Conservation (phyloP, 1,140 invertebrate species). For the Pogonomyrmex californicus region DNA sequence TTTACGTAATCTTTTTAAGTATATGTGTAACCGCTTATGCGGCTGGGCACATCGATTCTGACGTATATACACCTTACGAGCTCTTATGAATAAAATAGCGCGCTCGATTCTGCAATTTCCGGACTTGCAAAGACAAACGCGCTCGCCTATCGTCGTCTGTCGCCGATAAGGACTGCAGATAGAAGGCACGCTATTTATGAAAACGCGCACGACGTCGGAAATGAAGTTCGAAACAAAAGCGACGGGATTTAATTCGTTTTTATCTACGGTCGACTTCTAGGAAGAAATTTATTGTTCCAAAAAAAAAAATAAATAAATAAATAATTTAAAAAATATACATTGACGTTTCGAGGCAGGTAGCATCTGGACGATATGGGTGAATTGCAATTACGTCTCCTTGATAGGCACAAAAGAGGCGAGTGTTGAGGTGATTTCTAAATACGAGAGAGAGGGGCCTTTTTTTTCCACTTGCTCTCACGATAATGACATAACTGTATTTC, state of each 20-base stretch:
- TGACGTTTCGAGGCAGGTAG: not conserved
- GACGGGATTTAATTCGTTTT: not conserved
- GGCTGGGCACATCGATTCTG: constrained; percentile 29
- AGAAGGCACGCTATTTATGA: constrained; percentile 14
- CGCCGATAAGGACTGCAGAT: constrained; percentile 14
- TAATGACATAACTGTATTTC: constrained; percentile 15
- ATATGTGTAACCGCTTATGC: not conserved
- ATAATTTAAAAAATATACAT: not conserved
- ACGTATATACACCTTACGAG: constrained; percentile 14
- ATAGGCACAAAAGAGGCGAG: not conserved
- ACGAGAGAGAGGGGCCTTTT: not conserved
- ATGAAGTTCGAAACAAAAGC: not conserved
- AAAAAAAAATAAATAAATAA: too few relatives aligned
- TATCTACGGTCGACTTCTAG: not conserved
- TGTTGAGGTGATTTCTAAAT: not conserved
- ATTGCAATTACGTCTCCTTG: not conserved
- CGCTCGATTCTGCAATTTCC: constrained; percentile 37
- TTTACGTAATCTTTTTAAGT: constrained; percentile 45
- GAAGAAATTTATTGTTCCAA: not conserved
- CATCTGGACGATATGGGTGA: not conserved
- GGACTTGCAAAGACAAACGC: not conserved
- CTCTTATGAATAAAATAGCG: constrained; percentile 57
- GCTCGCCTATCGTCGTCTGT: not conserved
- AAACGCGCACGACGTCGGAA: too few relatives aligned
- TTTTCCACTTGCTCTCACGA: not conserved